These are phyloP conservation scores for Formica exsecta DNA, from an alignment of 1,140 invertebrate species.

Conservation along the genomic window DNA sequence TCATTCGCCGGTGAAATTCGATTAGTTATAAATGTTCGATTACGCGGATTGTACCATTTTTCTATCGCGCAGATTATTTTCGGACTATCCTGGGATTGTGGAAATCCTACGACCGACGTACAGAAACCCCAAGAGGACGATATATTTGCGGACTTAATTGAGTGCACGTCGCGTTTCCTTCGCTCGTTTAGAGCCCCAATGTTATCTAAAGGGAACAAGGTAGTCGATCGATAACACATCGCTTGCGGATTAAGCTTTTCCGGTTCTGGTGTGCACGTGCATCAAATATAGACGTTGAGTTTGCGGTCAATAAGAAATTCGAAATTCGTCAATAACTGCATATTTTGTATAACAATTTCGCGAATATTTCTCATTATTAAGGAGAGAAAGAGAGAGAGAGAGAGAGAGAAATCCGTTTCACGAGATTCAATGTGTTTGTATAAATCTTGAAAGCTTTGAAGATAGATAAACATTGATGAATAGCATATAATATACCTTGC, in stretches of 20 bases:
- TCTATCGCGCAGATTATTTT: conserved; percentile 52
- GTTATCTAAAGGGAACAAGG: conserved; percentile 57
- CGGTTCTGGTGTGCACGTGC: conserved; percentile 13
- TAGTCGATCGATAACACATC: conserved; percentile 57
- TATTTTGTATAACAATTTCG: conserved; percentile 13
- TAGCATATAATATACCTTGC: not conserved
- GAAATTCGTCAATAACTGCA: conserved; percentile 23
- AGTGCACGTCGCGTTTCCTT: conserved; percentile 61
- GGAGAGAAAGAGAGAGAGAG: not conserved
- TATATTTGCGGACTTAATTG: conserved; percentile 62
- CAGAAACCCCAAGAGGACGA: conserved; percentile 37
- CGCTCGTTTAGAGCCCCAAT: conserved; percentile 53
- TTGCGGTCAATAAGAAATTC: conserved; percentile 40
- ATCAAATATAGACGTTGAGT: conserved; percentile 44
- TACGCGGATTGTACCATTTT: conserved; percentile 13
- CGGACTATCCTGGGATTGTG: conserved; percentile 34
- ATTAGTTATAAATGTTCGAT: conserved; percentile 17
- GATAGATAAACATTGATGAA: too few species aligned
- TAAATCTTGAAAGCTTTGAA: not conserved
- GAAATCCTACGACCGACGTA: conserved; percentile 49
- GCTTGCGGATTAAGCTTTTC: conserved; percentile 50
- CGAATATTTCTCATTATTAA: not conserved
- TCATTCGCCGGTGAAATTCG: too few species aligned
- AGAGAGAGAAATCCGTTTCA: not conserved
- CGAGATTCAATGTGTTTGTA: not conserved